Base-by-base conservation (phyloP, 1,140 invertebrate species). In the Chironomus striatipennis region DNA sequence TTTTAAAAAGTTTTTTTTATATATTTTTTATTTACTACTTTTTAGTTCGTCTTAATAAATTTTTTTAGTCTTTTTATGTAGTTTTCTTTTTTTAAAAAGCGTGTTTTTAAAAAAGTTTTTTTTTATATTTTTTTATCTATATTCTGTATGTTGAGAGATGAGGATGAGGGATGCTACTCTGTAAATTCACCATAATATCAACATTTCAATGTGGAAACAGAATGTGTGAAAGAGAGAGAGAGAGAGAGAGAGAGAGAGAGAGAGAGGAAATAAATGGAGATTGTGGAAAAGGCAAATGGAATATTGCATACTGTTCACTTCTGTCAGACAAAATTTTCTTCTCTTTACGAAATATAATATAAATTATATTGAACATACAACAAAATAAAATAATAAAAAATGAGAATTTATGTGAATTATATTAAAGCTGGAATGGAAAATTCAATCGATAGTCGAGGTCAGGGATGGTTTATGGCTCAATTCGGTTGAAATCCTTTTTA, bases 261-360 rank as follows among this genome's bases (percentile, higher is more conserved):
- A 5, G 1, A 34, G 24, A 34, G 24, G 24, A 34, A 34, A 34
- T 34, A 34, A 34, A 34, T 34, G 24, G 47, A 57, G 47, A 57
- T 57, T 7, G 47, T 57, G 12, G 24, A 34, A 47, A 47, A 47
- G 43, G 43, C 43, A 47, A 47, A 10, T 12, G n/a, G n/a, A 57
- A 12, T 57, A 12, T n/a, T n/a, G 12, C 47, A 57, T n/a, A 12
- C n/a, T 57, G 12, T 57, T n/a, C 47, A 57, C 47, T 57, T 57
- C n/a, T 57, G 47, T 57, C 47, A 57, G 47, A 57, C 47, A 15
- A 57, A 57, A 57, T 57, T 57, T 57, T n/a, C 47, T 57, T 57
- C 43, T 57, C 12, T 57, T 5, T 12, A 12, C 2, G 24, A 34
- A 34, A 34, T 34, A 34, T 34, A 34, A 34, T 34, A 34, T 34